Evolutionary conservation across 2,797 vertebrate genomes (phyloP), one percentile per base, ranked within the genome.

Genomic region (Chiloscyllium punctatum): DNA sequence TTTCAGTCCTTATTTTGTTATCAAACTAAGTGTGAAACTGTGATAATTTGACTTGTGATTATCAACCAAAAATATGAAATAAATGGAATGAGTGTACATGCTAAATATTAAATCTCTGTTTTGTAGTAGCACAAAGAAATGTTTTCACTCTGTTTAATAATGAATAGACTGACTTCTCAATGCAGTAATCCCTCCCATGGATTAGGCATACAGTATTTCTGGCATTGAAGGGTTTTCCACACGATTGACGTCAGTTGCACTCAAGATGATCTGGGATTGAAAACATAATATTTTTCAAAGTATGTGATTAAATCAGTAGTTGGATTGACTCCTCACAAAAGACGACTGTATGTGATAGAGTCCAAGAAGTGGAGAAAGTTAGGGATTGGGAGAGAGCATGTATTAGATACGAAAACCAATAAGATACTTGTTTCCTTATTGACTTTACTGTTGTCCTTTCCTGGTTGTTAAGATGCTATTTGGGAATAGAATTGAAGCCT

Each of bases 131-230:
- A 69, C 62, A 48, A 74, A 95, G 71, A 77, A 95, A 48, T 33
- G 69, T 77, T 95, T 95, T 48, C 48, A 53, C 42, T 27, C 48
- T 77, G 71, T 33, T 95, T 72, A 95, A 95, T 95, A 95, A 95
- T 95, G 71, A 95, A 95, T 95, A 95, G 48, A 69, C 21, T 77
- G 37, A 94, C 42, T 53, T 30, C 27, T 48, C 71, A 33, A 27
- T 72, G 6, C 94, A 95, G 71, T 74, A 72, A 94, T 74, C 69
- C 71, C 94, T 72, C 25, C 33, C 51, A 74, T 77, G 6, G 71
- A 77, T 51, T 95, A 53, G 71, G 66, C 66, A 71, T 37, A 48
- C 69, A 95, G 71, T 77, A 77, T 53, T 77, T 27, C 25, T 27
- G 48, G 13, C 30, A 27, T 77, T 72, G 72, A 95, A 57, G 94